Percentiles rank a stretch among this genome's conserved stretches.
phyloP scores from a whole-genome alignment of 2,888 invertebrate genomes.

The Hyposoter didymator region DNA sequence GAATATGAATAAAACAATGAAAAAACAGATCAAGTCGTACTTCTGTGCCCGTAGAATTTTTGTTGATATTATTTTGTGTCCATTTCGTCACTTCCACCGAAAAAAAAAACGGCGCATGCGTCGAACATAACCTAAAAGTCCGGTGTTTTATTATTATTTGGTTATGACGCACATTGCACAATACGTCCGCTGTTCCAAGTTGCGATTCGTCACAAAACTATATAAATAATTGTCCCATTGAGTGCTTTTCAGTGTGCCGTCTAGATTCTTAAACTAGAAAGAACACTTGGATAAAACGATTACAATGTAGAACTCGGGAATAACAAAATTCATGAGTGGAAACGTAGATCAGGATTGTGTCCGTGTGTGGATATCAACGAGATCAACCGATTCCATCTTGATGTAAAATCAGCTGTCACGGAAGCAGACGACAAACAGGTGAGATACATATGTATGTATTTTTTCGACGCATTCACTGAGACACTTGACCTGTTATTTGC shows the following conservation, averaged over 20 bases:
- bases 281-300: background rate
- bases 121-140: background rate
- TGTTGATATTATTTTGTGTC: background rate
- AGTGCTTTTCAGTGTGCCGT: background rate
- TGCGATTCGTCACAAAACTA: background rate
- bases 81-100: background rate
- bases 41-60: too few species aligned
- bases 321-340: background rate
- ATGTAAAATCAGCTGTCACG: slow-evolving; percentile 77
- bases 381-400: slow-evolving; percentile 67
- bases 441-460: slow-evolving; percentile 24
- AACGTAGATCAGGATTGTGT: background rate
- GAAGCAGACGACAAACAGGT: slow-evolving; percentile 79
- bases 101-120: background rate
- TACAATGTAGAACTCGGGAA: slow-evolving; percentile 2
- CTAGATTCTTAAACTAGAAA: background rate
- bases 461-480: too few species aligned
- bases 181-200: background rate
- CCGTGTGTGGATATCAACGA: background rate
- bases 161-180: background rate
- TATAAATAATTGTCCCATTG: background rate
- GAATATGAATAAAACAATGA: slow-evolving; percentile 64
- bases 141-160: background rate
- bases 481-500: background rate
- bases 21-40: slow-evolving; percentile 70